Percentiles rank a stretch among this genome's conserved stretches.
phyloP scores from a whole-genome alignment of 2,113 vertebrate genomes.

The Actenoides lindsayi region DNA sequence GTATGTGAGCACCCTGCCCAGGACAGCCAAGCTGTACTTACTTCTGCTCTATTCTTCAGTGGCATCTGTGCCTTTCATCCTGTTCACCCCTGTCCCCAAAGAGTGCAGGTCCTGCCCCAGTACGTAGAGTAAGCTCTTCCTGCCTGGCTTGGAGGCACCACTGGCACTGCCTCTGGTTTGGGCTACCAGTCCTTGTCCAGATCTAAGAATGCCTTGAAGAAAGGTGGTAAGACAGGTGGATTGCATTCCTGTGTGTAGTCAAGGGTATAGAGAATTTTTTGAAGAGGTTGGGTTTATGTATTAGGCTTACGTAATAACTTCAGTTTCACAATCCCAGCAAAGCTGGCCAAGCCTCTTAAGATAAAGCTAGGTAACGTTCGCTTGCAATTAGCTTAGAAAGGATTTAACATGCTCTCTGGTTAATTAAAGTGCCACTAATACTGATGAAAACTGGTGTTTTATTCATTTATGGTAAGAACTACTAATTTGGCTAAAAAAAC shows the following conservation, averaged over 20 bases:
- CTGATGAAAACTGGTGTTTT: neutral
- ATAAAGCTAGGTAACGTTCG: neutral
- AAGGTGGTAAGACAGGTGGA: neutral
- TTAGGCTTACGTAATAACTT: neutral
- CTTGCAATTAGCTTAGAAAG: neutral
- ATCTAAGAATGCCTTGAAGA: neutral
- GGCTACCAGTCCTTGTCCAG: neutral
- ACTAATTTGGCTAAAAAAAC: neutral
- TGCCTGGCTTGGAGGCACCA: neutral
- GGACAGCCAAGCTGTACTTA: neutral
- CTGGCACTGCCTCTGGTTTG: neutral
- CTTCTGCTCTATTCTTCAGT: neutral
- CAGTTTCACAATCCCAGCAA: neutral
- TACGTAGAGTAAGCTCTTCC: neutral
- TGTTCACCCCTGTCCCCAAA: accelerated
- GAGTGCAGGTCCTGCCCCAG: accelerated
- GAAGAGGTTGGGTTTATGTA: neutral
- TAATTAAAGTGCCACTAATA: neutral
- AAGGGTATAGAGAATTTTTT: neutral
- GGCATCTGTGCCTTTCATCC: neutral
- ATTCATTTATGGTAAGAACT: neutral
- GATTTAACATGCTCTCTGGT: neutral
- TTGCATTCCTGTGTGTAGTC: neutral
- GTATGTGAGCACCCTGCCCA: neutral
- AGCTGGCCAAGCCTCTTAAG: neutral